Evolutionary conservation across 2,888 invertebrate species (phyloP).

Genomic region (Agrochola lychnidis): DNA sequence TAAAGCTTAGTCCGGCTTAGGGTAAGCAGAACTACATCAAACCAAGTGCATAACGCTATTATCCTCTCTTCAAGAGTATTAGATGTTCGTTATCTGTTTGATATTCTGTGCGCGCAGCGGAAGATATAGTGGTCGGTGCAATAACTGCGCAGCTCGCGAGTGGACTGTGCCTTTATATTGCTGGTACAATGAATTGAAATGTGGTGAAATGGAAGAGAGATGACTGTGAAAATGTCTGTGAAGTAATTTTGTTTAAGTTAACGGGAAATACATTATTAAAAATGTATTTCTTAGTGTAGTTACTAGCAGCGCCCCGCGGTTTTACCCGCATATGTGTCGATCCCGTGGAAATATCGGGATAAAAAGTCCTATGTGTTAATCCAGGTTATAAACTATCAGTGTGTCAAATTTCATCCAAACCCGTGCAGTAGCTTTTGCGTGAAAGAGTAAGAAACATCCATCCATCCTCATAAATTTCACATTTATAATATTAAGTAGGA

Average conservation of each 20-base stretch:
- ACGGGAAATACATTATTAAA: neutral
- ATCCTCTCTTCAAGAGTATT: constrained; percentile 22
- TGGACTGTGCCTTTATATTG: constrained; percentile 28
- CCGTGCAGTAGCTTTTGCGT: too few relatives aligned
- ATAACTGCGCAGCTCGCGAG: constrained; percentile 23
- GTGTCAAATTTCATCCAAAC: too few relatives aligned
- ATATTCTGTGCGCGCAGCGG: constrained; percentile 38
- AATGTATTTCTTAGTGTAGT: too few relatives aligned
- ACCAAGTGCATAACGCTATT: constrained; percentile 44
- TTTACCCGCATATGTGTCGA: too few relatives aligned
- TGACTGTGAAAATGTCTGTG: neutral
- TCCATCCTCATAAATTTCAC: too few relatives aligned
- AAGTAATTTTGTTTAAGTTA: neutral
- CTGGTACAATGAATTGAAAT: constrained; percentile 9
- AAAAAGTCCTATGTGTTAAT: too few relatives aligned
- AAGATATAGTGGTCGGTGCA: constrained; percentile 40
- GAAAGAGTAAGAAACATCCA: too few relatives aligned
- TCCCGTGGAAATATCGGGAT: too few relatives aligned
- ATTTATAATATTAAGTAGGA: too few relatives aligned
- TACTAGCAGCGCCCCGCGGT: too few relatives aligned
- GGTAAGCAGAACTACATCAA: constrained; percentile 17
- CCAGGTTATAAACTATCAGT: too few relatives aligned
- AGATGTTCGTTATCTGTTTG: constrained; percentile 37
- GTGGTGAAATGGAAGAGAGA: neutral
- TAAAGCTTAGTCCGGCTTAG: constrained; percentile 9